A percentile compares a stretch with the other conserved stretches of the same genome.
Evolutionary conservation across 92 coral and sea anemone species (phyloP).

Genomic region (Scolanthus callimorphus): DNA sequence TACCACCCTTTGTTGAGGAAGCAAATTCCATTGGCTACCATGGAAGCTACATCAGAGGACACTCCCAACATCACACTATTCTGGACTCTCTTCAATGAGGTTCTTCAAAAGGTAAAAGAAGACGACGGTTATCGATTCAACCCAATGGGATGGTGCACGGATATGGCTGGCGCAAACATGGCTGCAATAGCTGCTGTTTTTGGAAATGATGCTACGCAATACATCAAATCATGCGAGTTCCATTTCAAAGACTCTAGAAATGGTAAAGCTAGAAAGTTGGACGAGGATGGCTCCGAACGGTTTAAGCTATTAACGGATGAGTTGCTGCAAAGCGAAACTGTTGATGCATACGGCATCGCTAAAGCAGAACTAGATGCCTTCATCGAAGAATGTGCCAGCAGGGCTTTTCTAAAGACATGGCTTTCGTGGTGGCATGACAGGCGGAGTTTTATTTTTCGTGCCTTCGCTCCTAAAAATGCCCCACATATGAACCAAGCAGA

Average conservation of each 20-base stretch:
- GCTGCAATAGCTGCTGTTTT: slow-evolving; percentile 17
- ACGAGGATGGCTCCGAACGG: slow-evolving; percentile 17
- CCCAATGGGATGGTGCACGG: slow-evolving; percentile 48
- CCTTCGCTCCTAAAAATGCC: slow-evolving; percentile 43
- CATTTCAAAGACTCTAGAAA: slow-evolving; percentile 40
- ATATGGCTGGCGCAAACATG: slow-evolving; percentile 49
- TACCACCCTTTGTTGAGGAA: slow-evolving; percentile 32
- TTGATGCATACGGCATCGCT: slow-evolving; percentile 28
- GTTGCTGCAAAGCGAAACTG: slow-evolving; percentile 22
- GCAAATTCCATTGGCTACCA: slow-evolving; percentile 27
- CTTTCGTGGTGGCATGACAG: slow-evolving; percentile 67
- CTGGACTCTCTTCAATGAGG: slow-evolving; percentile 26
- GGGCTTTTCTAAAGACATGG: slow-evolving; percentile 40
- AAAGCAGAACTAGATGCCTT: slow-evolving; percentile 33
- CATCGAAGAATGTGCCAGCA: slow-evolving; percentile 15
- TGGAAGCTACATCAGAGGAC: slow-evolving; percentile 16
- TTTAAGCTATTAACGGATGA: slow-evolving; percentile 37
- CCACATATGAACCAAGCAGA: too few relatives aligned
- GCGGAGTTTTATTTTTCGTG: slow-evolving; percentile 44
- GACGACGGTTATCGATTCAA: slow-evolving; percentile 11
- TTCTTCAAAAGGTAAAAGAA: slow-evolving; percentile 11
- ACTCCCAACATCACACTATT: slow-evolving; percentile 5
- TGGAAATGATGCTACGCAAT: slow-evolving; percentile 22
- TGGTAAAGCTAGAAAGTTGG: slow-evolving; percentile 21
- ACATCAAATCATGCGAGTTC: slow-evolving; percentile 38